These are phyloP conservation scores for Oegoconia quadripuncta DNA, from an alignment of 2,888 invertebrate genomes.

Conservation along the genomic window DNA sequence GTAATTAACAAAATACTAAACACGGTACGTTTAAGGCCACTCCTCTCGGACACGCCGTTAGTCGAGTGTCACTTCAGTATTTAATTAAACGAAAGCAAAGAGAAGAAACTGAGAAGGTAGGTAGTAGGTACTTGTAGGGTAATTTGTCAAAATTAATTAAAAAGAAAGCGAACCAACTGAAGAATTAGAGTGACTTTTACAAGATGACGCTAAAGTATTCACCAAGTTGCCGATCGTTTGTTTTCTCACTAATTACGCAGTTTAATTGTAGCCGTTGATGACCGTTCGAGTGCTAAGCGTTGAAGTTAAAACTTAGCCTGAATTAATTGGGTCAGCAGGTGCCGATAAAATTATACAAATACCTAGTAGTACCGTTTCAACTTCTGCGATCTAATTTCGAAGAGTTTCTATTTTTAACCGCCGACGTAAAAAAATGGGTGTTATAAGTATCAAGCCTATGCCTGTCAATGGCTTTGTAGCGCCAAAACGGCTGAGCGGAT, in stretches of 20 bases:
- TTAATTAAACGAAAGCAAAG: slow-evolving; percentile 74
- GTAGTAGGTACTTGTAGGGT: too few relatives aligned
- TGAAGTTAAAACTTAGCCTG: neutral
- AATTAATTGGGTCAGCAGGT: neutral
- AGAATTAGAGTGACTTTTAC: slow-evolving; percentile 60
- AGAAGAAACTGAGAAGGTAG: slow-evolving; percentile 66
- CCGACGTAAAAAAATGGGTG: too few relatives aligned
- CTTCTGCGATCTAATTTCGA: too few relatives aligned
- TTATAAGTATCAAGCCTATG: too few relatives aligned
- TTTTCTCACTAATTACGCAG: slow-evolving; percentile 29
- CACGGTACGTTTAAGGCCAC: slow-evolving; percentile 24
- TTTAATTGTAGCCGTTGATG: slow-evolving; percentile 21
- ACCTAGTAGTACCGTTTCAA: too few relatives aligned
- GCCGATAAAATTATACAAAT: too few relatives aligned
- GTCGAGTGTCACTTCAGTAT: slow-evolving; percentile 72
- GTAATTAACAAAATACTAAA: slow-evolving; percentile 21
- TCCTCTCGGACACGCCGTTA: slow-evolving; percentile 49
- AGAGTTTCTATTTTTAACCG: too few relatives aligned
- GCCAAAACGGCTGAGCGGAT: too few relatives aligned
- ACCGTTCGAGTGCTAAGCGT: slow-evolving; percentile 9
- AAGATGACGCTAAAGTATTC: slow-evolving; percentile 56
- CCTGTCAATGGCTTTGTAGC: too few relatives aligned
- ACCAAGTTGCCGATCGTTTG: slow-evolving; percentile 19
- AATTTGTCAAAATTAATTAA: slow-evolving; percentile 80
- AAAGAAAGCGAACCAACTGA: slow-evolving; percentile 66